phyloP scores from a whole-genome alignment of 2,113 vertebrate species.

The Hyla sarda region DNA sequence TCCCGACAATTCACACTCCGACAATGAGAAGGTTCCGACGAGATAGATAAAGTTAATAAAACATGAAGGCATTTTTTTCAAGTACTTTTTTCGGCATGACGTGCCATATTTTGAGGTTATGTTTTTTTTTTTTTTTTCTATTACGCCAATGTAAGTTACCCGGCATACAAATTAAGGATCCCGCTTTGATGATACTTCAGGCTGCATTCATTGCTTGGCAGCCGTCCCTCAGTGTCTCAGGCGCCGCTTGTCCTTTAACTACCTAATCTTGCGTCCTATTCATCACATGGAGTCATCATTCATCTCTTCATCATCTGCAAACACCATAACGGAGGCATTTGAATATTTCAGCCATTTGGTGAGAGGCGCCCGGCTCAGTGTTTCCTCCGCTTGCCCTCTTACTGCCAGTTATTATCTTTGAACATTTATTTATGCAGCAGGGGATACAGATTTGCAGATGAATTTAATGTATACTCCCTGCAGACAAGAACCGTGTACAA shows the following conservation, averaged over 20 bases:
- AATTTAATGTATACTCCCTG: constrained; percentile 42
- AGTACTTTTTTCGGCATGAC: not conserved
- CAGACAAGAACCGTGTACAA: constrained; percentile 30
- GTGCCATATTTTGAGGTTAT: not conserved
- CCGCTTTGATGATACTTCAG: not conserved
- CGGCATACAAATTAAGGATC: not conserved
- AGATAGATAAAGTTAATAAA: constrained; percentile 20
- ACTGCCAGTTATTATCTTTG: constrained; percentile 35
- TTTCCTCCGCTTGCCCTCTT: constrained; percentile 4
- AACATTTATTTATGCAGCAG: constrained; percentile 47
- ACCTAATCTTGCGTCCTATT: constrained; percentile 19
- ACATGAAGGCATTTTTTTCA: not conserved
- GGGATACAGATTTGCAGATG: constrained; percentile 49
- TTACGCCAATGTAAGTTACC: not conserved
- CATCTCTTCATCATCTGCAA: constrained; percentile 38
- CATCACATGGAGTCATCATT: not conserved
- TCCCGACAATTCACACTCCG: not conserved
- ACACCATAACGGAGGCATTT: constrained; percentile 22
- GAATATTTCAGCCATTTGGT: constrained; percentile 53
- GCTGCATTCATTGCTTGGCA: constrained; percentile 5
- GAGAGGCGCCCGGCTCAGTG: constrained; percentile 15
- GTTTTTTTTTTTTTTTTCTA: not conserved
- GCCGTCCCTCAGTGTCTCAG: constrained; percentile 1
- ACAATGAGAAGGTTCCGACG: not conserved
- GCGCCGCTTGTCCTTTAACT: constrained; percentile 8